Conservation (phyloP, 2,888 invertebrate species). For the Cephus sareptanus region DNA sequence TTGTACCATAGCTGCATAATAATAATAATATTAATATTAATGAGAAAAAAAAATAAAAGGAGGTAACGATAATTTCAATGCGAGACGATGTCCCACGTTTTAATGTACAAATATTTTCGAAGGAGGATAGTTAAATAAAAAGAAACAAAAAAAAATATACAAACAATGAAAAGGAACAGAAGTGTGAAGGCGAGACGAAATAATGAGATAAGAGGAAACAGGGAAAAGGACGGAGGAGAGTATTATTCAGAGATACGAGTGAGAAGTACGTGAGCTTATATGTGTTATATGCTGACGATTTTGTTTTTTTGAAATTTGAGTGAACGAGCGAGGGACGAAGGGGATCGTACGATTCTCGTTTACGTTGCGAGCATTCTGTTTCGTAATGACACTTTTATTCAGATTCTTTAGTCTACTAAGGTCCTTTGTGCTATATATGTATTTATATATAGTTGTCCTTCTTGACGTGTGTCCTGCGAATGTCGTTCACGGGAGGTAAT, state of each 20-base stretch:
- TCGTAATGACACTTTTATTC: background rate
- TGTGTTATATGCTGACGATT: background rate
- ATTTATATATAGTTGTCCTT: too few relatives aligned
- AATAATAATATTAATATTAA: constrained; percentile 23
- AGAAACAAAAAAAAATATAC: constrained; percentile 21
- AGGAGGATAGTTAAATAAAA: constrained; percentile 57
- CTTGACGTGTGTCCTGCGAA: background rate
- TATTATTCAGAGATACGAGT: background rate
- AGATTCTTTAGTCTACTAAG: background rate
- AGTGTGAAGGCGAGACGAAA: background rate
- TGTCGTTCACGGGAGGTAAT: background rate
- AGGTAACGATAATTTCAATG: constrained; percentile 54
- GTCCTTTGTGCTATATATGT: too few relatives aligned
- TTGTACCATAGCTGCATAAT: constrained; percentile 62
- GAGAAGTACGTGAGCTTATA: background rate
- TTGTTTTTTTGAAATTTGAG: background rate
- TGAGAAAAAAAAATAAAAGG: constrained; percentile 37
- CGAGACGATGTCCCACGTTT: constrained; percentile 57
- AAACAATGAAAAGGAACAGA: background rate
- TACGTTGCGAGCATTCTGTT: background rate
- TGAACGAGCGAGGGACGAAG: background rate
- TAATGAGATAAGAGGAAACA: background rate
- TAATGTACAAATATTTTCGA: constrained; percentile 63
- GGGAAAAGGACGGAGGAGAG: background rate
- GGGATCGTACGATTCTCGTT: background rate